Evolutionary conservation across 2,888 invertebrate genomes (phyloP), one percentile per base, ranked within the genome.

Genomic region (Drosophila ustulata): DNA sequence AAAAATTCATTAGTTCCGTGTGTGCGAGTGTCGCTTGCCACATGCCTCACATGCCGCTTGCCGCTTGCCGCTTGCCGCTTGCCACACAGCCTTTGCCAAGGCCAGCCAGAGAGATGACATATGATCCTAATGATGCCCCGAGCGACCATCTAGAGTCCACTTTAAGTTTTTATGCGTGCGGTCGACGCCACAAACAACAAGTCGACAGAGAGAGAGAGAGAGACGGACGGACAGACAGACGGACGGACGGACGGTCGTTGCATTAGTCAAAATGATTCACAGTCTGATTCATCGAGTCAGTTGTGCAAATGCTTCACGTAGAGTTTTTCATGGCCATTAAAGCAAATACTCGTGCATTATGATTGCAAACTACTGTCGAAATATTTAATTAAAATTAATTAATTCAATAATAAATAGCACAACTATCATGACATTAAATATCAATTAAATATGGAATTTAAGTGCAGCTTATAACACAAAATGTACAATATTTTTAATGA

Each of bases 1-100:
- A 85, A 88, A 88, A 79, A 84, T 83, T 83, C 88, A 83, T 83
- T 83, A 82, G 76, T 81, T 81, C 76, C 85, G 76, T 81, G 59
- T 68, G 43, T 43, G 53, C 43, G 43, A 45, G 39, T 4, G 50
- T 32, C 32, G 49, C 49, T n/a, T 26, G 51, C 37, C 51, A 5
- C 41, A 41, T 41, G 41, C 39, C 39, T 8, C 49, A n/a, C 51
- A 51, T 37, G 34, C 25, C 34, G 32, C 32, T 8, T 7, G 32
- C 25, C 23, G 11, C 51, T 25, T n/a, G 9, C 18, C 18, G 32
- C 32, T 8, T 7, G 32, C 25, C 23, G 11, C 51, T 25, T n/a
- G 9, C 18, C 18, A 18, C 18, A 18, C 18, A 18, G 18, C 18
- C 18, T 18, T 18, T 18, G 18, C 32, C 32, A 9, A 8, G 32